These are phyloP conservation scores for Petrocephalus sullivani DNA, from an alignment of 2,797 vertebrate genomes.

Conservation along the genomic window DNA sequence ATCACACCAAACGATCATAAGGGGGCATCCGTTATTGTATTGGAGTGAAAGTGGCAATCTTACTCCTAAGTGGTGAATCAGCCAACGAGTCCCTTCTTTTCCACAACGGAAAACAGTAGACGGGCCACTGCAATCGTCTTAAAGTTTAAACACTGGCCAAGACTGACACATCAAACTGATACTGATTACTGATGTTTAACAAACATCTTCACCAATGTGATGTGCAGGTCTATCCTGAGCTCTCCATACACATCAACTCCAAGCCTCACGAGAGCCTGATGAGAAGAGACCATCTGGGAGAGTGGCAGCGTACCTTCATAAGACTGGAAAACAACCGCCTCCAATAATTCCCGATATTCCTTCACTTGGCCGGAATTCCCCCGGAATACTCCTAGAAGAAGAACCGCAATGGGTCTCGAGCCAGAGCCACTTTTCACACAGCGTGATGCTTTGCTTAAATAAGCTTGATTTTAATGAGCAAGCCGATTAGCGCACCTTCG, in stretches of 20 bases:
- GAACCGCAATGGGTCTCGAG: neutral
- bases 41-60: neutral
- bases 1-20: neutral
- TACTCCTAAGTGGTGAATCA: neutral
- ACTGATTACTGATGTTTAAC: neutral
- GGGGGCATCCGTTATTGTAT: neutral
- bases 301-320: conserved; percentile 67
- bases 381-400: conserved; percentile 76
- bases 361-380: conserved; percentile 81
- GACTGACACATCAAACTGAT: neutral
- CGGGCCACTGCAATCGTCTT: neutral
- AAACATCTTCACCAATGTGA: neutral
- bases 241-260: neutral
- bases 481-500: neutral
- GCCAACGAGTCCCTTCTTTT: neutral
- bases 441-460: neutral
- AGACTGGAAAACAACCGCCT: conserved; percentile 79
- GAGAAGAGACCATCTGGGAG: neutral
- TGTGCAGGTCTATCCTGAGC: neutral
- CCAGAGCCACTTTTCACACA: neutral
- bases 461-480: neutral
- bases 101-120: neutral
- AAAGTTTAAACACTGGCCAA: neutral
- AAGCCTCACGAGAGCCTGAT: neutral
- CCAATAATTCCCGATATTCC: conserved; percentile 82